A percentile compares a stretch with the other conserved stretches of the same genome.
Conservation (phyloP, 2,888 invertebrate species). For the Pterobdella sp. region DNA sequence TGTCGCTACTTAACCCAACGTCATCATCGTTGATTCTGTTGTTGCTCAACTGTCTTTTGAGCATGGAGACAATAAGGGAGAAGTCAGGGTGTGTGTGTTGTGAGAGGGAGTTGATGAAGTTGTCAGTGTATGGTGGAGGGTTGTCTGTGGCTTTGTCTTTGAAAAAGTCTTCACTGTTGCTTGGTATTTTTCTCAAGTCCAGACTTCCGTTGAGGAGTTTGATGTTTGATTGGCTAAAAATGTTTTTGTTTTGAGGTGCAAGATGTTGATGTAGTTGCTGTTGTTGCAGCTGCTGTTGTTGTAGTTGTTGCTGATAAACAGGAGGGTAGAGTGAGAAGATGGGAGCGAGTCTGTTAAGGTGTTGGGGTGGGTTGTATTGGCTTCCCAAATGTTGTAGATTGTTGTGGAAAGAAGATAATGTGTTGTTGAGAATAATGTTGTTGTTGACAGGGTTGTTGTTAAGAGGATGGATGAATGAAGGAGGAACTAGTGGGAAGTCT, state of each 20-base stretch:
- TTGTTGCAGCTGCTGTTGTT: neutral
- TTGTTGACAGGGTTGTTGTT: neutral
- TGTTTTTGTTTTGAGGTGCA: neutral
- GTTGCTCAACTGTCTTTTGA: neutral
- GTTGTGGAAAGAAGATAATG: neutral
- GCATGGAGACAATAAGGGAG: neutral
- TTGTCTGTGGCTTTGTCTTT: neutral
- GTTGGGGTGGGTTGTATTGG: neutral
- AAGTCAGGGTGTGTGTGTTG: neutral
- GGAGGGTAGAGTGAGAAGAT: neutral
- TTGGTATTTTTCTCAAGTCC: neutral
- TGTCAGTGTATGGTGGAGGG: neutral
- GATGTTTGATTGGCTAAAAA: neutral
- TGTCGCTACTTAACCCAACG: neutral
- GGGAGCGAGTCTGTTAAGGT: neutral
- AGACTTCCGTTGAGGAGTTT: neutral
- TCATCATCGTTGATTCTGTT: neutral
- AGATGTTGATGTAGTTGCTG: neutral
- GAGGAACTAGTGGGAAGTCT: neutral
- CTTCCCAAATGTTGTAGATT: neutral
- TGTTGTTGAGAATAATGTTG: neutral
- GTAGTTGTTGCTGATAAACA: neutral
- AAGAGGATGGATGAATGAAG: neutral
- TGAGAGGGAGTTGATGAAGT: neutral
- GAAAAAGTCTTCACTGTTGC: neutral